A percentile compares a stretch with the other conserved stretches of the same genome.
Conservation (phyloP, 2,797 vertebrate species). For the Peromyscus attwateri region DNA sequence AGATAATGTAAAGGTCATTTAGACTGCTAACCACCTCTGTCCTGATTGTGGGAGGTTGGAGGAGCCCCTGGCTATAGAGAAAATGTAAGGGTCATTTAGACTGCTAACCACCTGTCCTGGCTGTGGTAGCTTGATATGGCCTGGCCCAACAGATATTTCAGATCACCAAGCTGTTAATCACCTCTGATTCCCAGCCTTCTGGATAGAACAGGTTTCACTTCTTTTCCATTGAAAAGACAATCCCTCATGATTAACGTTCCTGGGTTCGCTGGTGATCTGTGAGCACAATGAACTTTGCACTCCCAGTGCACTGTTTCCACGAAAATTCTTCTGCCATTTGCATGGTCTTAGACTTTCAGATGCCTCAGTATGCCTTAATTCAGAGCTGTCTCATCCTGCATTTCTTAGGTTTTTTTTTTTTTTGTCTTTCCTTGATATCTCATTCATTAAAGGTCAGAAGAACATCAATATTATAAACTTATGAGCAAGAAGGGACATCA, state of each 20-base stretch:
- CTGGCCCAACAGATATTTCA: neutral
- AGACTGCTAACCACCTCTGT: neutral
- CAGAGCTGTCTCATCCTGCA: neutral
- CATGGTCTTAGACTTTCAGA: neutral
- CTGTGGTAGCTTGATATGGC: neutral
- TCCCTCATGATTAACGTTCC: neutral
- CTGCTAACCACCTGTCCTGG: neutral
- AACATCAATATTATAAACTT: neutral
- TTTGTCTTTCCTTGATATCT: neutral
- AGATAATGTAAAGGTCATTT: neutral
- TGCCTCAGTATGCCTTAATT: neutral
- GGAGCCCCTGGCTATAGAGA: neutral
- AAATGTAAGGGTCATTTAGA: neutral
- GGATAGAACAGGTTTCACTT: neutral
- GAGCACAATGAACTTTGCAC: neutral
- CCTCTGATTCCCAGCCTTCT: neutral
- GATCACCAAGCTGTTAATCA: neutral
- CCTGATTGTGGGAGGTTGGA: neutral
- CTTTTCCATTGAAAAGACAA: neutral
- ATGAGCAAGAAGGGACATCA: neutral
- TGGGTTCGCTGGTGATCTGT: neutral
- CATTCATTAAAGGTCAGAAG: neutral
- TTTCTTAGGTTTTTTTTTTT: neutral
- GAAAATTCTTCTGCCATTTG: neutral
- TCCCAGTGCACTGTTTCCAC: neutral